Base-by-base conservation (phyloP, 2,113 vertebrate species). In the Thymallus thymallus region DNA sequence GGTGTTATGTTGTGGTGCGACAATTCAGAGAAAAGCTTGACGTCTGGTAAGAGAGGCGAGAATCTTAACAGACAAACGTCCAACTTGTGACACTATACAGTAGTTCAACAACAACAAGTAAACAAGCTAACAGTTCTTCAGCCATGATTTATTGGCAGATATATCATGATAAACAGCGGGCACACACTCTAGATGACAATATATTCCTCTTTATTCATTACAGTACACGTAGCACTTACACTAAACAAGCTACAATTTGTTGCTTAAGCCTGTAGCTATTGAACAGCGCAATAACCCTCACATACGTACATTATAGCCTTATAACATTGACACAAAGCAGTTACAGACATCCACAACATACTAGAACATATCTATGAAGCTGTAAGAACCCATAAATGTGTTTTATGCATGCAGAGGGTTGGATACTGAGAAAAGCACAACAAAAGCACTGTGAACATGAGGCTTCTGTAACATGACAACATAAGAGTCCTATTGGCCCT, bases 81-180 rank as follows among this genome's bases (percentile, higher is more conserved):
- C 48, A 18, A 51, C 48, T 51, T 51, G 48, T 51, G 48, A 51
- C 12, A 51, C 16, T 51, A 41, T 51, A 45, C 41, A 45, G 48
- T 51, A 51, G 35, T 51, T 51, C 5, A 51, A 51, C 16, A 16
- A 29, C 5, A 55, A 60, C 14, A 14, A 62, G 70, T 62, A 68
- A 48, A 20, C 69, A 30, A 48, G 23, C 68, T 64, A 32, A 9
- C 3, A 29, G 29, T 80, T 71, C 6, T 30, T 71, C 65, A 82
- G 78, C 76, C 70, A 56, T 24, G 65, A 75, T 91, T 92, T 91
- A 92, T 86, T 90, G 65, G 78, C 56, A 69, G 79, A 88, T 51
- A 82, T 61, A 82, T 76, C 76, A 81, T 69, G 71, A 75, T 88
- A 61, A 48, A 84, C 83, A 87, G 64, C 66, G 64, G 60, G 14